Percentiles rank a stretch among this genome's conserved stretches.
Evolutionary conservation across 2,888 invertebrate species (phyloP).

Genomic region (Arrhopalites spinosus): DNA sequence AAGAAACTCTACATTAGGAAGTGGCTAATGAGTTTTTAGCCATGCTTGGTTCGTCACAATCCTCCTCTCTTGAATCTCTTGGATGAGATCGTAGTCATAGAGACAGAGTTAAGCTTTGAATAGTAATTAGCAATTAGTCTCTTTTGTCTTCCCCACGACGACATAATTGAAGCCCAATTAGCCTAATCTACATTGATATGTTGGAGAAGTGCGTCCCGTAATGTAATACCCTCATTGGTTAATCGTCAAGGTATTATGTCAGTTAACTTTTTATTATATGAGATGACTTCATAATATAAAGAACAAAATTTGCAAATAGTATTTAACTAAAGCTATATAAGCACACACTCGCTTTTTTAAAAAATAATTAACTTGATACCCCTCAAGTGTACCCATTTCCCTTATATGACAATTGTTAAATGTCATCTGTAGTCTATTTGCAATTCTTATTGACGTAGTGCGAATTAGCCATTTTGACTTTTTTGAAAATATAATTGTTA

Average conservation of each 20-base stretch:
- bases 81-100: too few relatives aligned
- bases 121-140: slow-evolving; percentile 38
- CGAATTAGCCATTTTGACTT: too few relatives aligned
- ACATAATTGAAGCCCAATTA: slow-evolving; percentile 38
- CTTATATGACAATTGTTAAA: too few relatives aligned
- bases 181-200: slow-evolving; percentile 33
- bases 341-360: background rate
- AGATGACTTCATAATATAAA: background rate
- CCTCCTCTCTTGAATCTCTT: background rate
- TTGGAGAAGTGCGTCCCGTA: slow-evolving; percentile 4
- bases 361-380: too few relatives aligned
- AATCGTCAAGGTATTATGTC: slow-evolving; percentile 4
- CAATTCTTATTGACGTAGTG: too few relatives aligned
- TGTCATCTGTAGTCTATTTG: too few relatives aligned
- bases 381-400: too few relatives aligned
- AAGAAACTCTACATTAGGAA: slow-evolving; percentile 21
- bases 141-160: slow-evolving; percentile 33
- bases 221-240: slow-evolving; percentile 23
- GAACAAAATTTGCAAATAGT: background rate
- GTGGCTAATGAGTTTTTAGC: slow-evolving; percentile 14
- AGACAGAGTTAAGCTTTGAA: slow-evolving; percentile 11
- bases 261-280: background rate
- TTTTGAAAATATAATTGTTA: too few relatives aligned
- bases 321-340: too few relatives aligned
- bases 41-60: slow-evolving; percentile 9